Evolutionary conservation across 2,797 vertebrate species (phyloP), one percentile per base, ranked within the genome.

Genomic region (Crocidura indochinensis): DNA sequence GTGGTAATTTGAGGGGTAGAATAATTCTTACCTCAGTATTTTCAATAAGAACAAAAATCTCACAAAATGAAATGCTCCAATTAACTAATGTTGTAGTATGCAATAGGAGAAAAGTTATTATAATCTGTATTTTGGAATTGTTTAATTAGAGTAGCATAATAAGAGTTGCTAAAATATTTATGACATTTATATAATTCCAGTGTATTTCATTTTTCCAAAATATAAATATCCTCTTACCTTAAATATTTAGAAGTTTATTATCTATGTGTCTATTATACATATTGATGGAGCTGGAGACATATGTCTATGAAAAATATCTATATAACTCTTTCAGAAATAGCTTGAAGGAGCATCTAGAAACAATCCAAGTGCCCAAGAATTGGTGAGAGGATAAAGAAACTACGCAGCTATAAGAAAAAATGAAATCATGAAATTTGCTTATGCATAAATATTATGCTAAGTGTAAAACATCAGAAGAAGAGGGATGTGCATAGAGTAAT

Each of bases 141-240:
- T 91, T 87, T 80, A 74, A 90, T 92, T 80, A 76, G 11, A 92
- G 49, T 47, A 82, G 10, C 81, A 84, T 91, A 83, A 93, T 93
- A 53, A 95, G 94, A 89, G 53, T 88, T 82, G 88, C 80, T 91
- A 87, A 96, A 96, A 87, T 87, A 91, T 90, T 92, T 90, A 92
- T 29, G 62, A 29, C 90, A 92, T 76, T 90, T 90, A 94, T 92
- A 81, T 68, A 60, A 91, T 95, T 90, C 53, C 47, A 75, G 68
- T 77, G 73, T 92, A 65, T 90, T 93, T 78, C 47, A 84, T 49
- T 86, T 89, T 94, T 29, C 11, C 11, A 46, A 71, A 20, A 9
- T 53, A 12, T 8, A 89, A 74, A 8, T 47, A 74, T 46, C 6
- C 27, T 24, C 82, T 38, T 38, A 87, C 86, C 24, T 27, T 26